Evolutionary conservation across 2,888 invertebrate genomes (phyloP), one percentile per base, ranked within the genome.

Genomic region (Biston stratarius): DNA sequence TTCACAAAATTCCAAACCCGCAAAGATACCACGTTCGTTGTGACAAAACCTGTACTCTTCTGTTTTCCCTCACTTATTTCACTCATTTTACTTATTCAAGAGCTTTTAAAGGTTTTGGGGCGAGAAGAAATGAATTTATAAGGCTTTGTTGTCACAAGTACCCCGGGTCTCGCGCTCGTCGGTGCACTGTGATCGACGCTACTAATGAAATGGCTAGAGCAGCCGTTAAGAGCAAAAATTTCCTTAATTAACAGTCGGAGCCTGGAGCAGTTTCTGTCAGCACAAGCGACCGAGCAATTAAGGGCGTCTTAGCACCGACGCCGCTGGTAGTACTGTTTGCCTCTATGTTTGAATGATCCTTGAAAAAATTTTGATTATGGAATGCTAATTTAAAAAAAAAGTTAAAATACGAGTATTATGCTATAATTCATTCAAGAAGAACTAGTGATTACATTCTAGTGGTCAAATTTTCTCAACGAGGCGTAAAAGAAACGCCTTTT

Each of bases 201-300:
- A 34, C 70, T 79, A 79, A 82, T 83, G 74, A 80, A 83, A 82
- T 71, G 76, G 73, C 77, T 72, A 66, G 67, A 59, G 74, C 74
- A 57, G 63, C 75, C 81, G 80, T 85, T 82, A 83, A 66, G 68
- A 72, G 75, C 74, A 80, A 82, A 83, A 85, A 84, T 82, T 77
- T 79, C 78, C 81, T 84, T 84, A 83, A 86, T 86, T 83, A 86
- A 83, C 80, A 81, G 76, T 78, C 72, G 74, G 64, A 75, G 74
- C 55, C 42, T 42, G 42, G 42, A 55, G 55, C 67, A 69, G 57
- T 78, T 83, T 83, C 83, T 82, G 78, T 69, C 74, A 74, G 72
- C 64, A 71, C 73, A 79, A 81, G 73, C 71, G 71, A 71, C 69
- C 60, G 72, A 81, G 82, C 78, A 81, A 85, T 86, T 85, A 85